These are phyloP conservation scores for Drosophila pruinosa DNA, from an alignment of 1,140 invertebrate genomes.

Conservation along the genomic window DNA sequence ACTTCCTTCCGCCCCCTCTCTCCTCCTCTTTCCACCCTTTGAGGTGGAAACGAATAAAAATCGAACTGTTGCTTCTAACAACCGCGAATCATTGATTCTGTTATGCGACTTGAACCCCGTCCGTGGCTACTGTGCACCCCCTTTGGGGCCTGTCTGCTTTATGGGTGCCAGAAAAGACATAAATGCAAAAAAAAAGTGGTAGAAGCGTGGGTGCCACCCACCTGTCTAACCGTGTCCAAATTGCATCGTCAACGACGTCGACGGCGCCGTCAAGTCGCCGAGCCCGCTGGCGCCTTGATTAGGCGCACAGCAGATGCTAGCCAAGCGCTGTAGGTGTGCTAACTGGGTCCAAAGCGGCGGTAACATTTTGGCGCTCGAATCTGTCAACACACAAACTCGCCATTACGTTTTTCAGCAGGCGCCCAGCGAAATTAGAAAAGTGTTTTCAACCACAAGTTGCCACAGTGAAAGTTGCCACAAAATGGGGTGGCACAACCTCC, in stretches of 20 bases:
- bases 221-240: conserved; percentile 35
- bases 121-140: too few relatives aligned
- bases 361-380: conserved; percentile 65
- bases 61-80: conserved; percentile 42
- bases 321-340: background rate
- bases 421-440: conserved; percentile 29
- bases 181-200: too few relatives aligned
- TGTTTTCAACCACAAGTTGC: background rate
- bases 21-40: background rate
- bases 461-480: conserved; percentile 38
- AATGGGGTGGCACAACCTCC: background rate
- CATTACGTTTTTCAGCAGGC: conserved; percentile 74
- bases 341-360: conserved; percentile 2
- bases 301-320: conserved; percentile 57
- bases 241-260: conserved; percentile 59
- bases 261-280: conserved; percentile 75
- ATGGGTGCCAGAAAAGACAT: conserved; percentile 23
- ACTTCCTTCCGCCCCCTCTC: background rate
- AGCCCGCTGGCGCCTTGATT: conserved; percentile 76
- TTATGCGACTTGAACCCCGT: conserved; percentile 10
- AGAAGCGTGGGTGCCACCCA: conserved; percentile 39
- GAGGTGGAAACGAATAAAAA: background rate
- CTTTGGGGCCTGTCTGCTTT: background rate
- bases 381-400: conserved; percentile 79
- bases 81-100: conserved; percentile 77